A percentile compares a stretch with the other conserved stretches of the same genome.
phyloP scores from a whole-genome alignment of 1,140 invertebrate genomes.

The Coenobita brevimanus region DNA sequence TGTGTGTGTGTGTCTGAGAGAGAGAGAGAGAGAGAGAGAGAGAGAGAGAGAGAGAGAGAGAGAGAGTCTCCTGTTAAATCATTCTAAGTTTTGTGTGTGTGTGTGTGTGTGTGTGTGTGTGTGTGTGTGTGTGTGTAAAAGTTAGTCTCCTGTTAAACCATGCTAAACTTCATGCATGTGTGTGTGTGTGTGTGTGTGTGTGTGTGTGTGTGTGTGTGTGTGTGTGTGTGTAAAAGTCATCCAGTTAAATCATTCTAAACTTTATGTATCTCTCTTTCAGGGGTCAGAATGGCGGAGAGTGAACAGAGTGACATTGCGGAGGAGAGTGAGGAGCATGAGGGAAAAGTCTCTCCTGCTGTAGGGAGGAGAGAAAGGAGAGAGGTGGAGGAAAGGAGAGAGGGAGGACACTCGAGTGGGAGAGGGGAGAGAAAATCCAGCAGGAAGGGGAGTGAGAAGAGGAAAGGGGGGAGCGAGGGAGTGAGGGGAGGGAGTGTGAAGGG shows the following conservation, averaged over 20 bases:
- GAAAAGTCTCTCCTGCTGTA: not conserved
- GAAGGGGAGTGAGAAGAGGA: too few species aligned
- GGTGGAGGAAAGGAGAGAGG: not conserved
- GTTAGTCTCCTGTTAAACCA: not conserved
- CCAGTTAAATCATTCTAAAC: too few species aligned
- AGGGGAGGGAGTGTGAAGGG: too few species aligned
- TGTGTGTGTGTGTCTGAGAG: too few species aligned
- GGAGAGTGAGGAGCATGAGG: constrained; percentile 38
- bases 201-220: constrained; percentile 32
- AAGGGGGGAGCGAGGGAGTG: too few species aligned
- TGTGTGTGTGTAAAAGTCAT: too few species aligned
- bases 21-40: too few species aligned
- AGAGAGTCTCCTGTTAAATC: not conserved
- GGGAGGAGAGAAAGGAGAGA: not conserved
- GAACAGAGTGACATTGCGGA: constrained; percentile 22
- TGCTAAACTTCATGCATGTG: not conserved
- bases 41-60: too few species aligned
- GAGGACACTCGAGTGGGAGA: not conserved
- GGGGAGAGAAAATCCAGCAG: not conserved
- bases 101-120: not conserved
- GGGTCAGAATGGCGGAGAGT: not conserved
- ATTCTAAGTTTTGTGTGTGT: too few species aligned
- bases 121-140: too few species aligned
- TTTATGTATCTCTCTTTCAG: constrained; percentile 5
- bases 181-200: constrained; percentile 2